Evolutionary conservation across 2,113 vertebrate species (phyloP).

Genomic region (Leucopsar rothschildi): DNA sequence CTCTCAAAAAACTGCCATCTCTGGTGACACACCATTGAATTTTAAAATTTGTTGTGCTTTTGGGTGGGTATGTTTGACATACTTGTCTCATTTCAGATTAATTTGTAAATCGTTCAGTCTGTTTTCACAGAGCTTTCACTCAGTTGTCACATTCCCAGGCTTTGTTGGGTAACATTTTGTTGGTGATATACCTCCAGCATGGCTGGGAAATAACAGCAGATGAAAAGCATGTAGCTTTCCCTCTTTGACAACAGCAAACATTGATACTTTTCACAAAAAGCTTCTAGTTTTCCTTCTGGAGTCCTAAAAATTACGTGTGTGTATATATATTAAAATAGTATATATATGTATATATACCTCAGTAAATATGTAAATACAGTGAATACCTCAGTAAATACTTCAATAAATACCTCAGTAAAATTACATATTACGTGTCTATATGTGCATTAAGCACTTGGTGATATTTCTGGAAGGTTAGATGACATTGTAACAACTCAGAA

Average conservation of each 20-base stretch:
- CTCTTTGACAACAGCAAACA: neutral
- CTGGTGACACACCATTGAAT: neutral
- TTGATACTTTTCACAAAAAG: neutral
- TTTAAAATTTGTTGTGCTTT: neutral
- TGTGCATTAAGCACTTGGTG: neutral
- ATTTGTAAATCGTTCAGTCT: constrained; percentile 1
- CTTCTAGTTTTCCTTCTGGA: neutral
- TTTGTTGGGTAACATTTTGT: constrained; percentile 25
- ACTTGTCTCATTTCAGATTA: neutral
- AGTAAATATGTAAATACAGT: too few relatives aligned
- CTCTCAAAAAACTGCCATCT: neutral
- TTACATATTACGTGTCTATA: accelerated
- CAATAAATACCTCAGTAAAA: neutral
- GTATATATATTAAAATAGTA: neutral
- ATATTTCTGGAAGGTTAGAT: neutral
- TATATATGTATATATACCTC: neutral
- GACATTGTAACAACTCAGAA: neutral
- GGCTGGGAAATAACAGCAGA: neutral
- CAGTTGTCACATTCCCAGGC: neutral
- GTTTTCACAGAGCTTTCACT: constrained; percentile 27
- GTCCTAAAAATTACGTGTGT: accelerated
- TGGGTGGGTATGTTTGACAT: neutral
- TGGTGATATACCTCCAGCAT: neutral
- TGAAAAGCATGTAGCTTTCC: neutral
- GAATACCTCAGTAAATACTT: neutral